Evolutionary conservation across 2,888 invertebrate genomes (phyloP), one percentile per base, ranked within the genome.

Genomic region (Calameuta idolon): DNA sequence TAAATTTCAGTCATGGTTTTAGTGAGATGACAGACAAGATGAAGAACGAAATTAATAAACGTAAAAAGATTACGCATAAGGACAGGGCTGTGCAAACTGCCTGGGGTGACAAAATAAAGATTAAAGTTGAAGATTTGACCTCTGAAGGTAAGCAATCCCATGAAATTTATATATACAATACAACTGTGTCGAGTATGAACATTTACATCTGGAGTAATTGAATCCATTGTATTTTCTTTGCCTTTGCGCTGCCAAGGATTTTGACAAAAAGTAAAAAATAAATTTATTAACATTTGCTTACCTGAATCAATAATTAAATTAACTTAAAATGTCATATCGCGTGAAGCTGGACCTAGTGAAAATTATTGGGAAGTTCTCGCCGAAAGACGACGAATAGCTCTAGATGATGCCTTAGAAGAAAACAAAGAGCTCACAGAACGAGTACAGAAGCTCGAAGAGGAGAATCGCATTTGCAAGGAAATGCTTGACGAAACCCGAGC

Each of bases 291-390:
- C 9, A 23, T 15, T 55, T 55, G 23, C 15, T 9, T 55, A 55
- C 5, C 23, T 55, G 55, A 55, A 2, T 55, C 0, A 23, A 23
- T 55, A 55, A 40, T 40, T 23, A 55, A 15, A 55, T 55, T 55
- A 55, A 55, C 15, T 55, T 5, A 23, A 55, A 55, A 23, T 55
- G 23, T 23, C 2, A 55, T 23, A 23, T 55, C 23, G 23, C 9
- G 55, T 23, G 55, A 76, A 92, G 94, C 93, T 78, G 94, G 93
- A 69, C 95, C 96, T 4, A 94, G 96, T 79, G 95, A 95, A 87
- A 94, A 94, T 81, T 97, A 97, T 89, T 97, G 96, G 96, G 93
- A 96, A 91, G 92, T 94, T 74, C 89, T 97, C 81, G 96, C 96
- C 34, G 96, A 96, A 89, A 95, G 95, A 86, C 93, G 96, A 80